Base-by-base conservation (phyloP, 1,140 invertebrate genomes). In the Hypsibius dujardini region DNA sequence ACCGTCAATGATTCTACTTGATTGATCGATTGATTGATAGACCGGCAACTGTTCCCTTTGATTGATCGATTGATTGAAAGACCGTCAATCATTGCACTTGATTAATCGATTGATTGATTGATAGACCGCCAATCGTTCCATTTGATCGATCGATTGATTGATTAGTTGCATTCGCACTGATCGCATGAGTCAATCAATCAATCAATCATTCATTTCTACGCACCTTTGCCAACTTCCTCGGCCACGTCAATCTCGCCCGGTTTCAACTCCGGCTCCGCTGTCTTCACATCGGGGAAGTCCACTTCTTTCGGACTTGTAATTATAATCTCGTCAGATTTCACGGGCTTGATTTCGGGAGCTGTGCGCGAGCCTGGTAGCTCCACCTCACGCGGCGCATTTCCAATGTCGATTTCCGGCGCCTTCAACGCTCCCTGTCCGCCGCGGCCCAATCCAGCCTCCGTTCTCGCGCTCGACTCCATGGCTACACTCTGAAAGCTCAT, bases 361-460 rank as follows among this genome's bases (percentile, higher is more conserved):
- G 12, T 67, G 12, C 3, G 12, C 42, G 62, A 7, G 42, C 42
- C 12, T 12, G 62, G 12, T 7, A 67, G 45, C n/a, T n/a, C 50
- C 12, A 42, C 45, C 45, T 67, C 62, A 15, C 42, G 3, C 3
- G 42, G 62, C 50, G n/a, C 50, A 15, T 42, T 67, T 67, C 62
- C 62, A 67, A 67, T 12, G 7, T 42, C 62, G 12, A 12, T 67
- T 67, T 67, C 62, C 50, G n/a, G n/a, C 50, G 7, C 50, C n/a
- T 56, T n/a, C 7, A 7, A 7, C 7, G 50, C 50, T 56, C 7
- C 50, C 7, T 56, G 50, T 7, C 50, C n/a, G n/a, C 7, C 50
- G n/a, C n/a, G 7, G n/a, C 7, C 50, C 7, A 56, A 7, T 12
- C 50, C 50, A 7, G 50, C 50, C n/a, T 56, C 50, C 50, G n/a